Conservation (phyloP, 2,797 vertebrate species). For the Chloroceryle inda region DNA sequence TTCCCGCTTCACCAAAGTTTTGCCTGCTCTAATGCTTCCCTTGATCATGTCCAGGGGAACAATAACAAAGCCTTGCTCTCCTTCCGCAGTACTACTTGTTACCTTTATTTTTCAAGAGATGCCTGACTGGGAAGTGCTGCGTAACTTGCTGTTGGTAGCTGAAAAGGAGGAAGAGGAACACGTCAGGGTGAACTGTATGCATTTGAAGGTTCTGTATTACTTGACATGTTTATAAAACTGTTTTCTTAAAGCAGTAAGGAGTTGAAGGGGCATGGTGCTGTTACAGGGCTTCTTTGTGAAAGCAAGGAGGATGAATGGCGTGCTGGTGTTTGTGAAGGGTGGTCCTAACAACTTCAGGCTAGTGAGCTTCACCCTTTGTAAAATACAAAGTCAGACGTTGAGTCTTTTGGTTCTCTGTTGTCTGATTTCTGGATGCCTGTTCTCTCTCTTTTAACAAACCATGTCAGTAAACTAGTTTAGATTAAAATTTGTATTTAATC, state of each 20-base stretch:
- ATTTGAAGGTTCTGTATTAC: background rate
- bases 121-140: background rate
- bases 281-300: background rate
- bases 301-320: background rate
- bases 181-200: background rate
- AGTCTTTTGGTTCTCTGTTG: background rate
- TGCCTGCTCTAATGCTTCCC: background rate
- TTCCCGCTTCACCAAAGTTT: background rate
- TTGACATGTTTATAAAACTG: background rate
- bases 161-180: background rate
- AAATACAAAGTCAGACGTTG: background rate
- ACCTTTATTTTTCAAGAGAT: background rate
- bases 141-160: background rate
- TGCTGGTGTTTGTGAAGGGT: background rate
- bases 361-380: background rate
- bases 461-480: background rate
- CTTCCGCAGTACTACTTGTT: background rate
- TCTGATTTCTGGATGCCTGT: background rate
- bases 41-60: background rate
- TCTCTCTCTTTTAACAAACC: background rate
- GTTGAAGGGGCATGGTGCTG: background rate
- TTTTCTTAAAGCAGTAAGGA: background rate
- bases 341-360: background rate
- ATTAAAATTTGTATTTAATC: background rate
- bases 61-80: background rate